Conservation (phyloP, 2,888 invertebrate species). For the Tachystola acroxantha region DNA sequence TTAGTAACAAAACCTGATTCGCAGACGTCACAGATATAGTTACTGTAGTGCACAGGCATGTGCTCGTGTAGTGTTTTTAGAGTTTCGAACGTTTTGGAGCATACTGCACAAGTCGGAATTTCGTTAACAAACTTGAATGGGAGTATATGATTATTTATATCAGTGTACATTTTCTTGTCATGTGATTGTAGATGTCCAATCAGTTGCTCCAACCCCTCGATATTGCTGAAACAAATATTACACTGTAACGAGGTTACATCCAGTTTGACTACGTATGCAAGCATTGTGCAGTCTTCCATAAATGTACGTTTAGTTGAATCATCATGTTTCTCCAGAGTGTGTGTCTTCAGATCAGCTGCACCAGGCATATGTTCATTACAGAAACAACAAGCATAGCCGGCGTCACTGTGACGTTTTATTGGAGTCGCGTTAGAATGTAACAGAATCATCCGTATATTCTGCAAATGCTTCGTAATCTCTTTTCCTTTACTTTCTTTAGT, state of each 20-base stretch:
- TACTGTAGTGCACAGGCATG: slow-evolving; percentile 9
- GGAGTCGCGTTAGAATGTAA: background rate
- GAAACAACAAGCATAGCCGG: background rate
- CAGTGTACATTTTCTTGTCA: background rate
- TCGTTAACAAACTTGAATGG: slow-evolving; percentile 30
- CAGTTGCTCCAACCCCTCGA: background rate
- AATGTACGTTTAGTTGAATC: background rate
- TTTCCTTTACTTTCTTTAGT: background rate
- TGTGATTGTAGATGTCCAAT: background rate
- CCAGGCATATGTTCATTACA: background rate
- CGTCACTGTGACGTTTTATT: background rate
- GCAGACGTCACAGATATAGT: slow-evolving; percentile 8
- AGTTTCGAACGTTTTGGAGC: slow-evolving; percentile 23
- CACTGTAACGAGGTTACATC: background rate
- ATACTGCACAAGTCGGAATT: slow-evolving; percentile 24
- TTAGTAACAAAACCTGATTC: background rate
- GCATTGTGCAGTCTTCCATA: background rate
- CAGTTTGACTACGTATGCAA: background rate
- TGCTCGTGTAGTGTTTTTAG: slow-evolving; percentile 28
- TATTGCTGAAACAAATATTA: background rate
- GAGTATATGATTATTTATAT: slow-evolving; percentile 19
- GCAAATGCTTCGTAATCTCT: slow-evolving; percentile 1
- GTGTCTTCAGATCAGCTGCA: background rate
- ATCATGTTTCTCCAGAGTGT: background rate
- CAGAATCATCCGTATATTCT: slow-evolving; percentile 16